Base-by-base conservation (phyloP, 2,888 invertebrate genomes). In the Drosophila aldrichi region DNA sequence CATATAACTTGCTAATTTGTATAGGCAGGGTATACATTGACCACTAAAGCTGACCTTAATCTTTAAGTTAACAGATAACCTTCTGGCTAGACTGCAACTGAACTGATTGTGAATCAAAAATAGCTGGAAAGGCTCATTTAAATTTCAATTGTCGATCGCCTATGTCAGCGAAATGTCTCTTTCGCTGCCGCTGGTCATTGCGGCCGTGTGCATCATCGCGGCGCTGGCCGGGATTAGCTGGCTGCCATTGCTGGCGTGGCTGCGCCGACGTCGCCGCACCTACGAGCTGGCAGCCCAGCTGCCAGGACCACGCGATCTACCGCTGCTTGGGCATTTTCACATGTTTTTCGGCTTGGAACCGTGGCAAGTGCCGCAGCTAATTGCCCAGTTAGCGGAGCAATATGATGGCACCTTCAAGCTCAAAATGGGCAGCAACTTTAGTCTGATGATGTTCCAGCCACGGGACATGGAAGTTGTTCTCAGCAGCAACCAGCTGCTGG, bases 261-360 rank as follows among this genome's bases (percentile, higher is more conserved):
- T 74, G 61, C 55, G 62, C 0, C 80, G 56, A 0, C 73, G 64
- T n/a, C 58, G 65, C 22, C 71, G 77, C 9, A 70, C 61, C 9
- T 56, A 60, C 18, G 34, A 78, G 18, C 62, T 89, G 46, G 74
- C 80, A 0, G 62, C 64, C 0, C 20, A 78, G 4, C 79, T 92
- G 58, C 62, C 71, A 6, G 91, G 91, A 1, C 91, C 92, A 5
- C 94, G 94, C 0, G 91, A 92, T 0, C 75, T 93, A 36, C 95
- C 95, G 0, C 16, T 95, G 2, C 61, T 95, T 5, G 95, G 95
- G 0, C 94, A 94, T 90, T 94, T 92, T 1, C 87, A 91, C 56
- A 90, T 93, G 43, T 90, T 94, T 36, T 92, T 94, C 65, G 82
- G 93, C n/a, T 93, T 92, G 62, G 82, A 89, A 64, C 93, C 94